These are phyloP conservation scores for Ceraclea dissimilis DNA, from an alignment of 2,888 invertebrate species.

Conservation along the genomic window DNA sequence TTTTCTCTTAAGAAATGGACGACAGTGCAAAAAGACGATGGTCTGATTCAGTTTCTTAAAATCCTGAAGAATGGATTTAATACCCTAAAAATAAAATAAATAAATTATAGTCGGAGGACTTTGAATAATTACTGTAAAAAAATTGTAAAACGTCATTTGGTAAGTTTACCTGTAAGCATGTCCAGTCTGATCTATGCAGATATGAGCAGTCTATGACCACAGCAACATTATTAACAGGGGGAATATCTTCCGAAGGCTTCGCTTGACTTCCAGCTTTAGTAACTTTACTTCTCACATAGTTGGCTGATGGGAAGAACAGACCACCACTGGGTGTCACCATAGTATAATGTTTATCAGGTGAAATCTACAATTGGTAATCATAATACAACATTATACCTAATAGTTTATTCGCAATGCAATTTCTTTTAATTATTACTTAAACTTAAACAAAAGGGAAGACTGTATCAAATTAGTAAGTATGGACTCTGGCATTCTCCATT, in stretches of 20 bases:
- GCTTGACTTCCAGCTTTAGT: conserved; percentile 31
- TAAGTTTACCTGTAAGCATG: conserved; percentile 54
- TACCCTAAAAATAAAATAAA: conserved; percentile 17
- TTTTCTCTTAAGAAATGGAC: conserved; percentile 15
- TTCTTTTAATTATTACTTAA: background rate
- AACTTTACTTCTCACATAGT: conserved; percentile 46
- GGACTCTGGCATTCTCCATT: no score
- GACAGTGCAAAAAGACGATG: conserved; percentile 23
- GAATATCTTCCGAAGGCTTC: background rate
- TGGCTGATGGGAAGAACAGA: conserved; percentile 51
- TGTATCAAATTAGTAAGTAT: background rate
- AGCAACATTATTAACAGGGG: conserved; percentile 31
- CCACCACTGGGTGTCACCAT: conserved; percentile 43
- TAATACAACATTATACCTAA: no score
- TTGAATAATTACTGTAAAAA: background rate
- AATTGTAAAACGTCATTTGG: background rate
- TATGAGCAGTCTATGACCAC: conserved; percentile 57
- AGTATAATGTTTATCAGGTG: conserved; percentile 29
- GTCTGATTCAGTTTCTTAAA: conserved; percentile 20
- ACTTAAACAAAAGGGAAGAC: background rate
- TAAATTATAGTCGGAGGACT: background rate
- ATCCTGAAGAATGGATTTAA: conserved; percentile 22
- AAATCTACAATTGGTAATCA: background rate
- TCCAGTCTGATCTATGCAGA: conserved; percentile 58
- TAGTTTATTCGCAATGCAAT: no score